Base-by-base conservation (phyloP, 1,140 invertebrate species). In the Lethocerus indicus region DNA sequence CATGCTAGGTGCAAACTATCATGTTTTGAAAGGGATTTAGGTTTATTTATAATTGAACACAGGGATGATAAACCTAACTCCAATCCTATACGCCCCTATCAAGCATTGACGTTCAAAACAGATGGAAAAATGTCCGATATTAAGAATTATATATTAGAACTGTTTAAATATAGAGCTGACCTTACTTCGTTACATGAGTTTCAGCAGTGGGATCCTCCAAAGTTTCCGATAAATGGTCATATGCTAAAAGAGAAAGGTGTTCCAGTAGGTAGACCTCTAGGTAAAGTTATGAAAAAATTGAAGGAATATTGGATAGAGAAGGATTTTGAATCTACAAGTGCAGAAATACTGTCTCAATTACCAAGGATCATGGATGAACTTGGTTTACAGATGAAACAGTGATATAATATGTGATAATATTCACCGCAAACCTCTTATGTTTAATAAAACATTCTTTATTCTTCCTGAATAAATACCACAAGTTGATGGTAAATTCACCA, bases 1-100 rank as follows among this genome's bases (percentile, higher is more conserved):
- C 75, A 93, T 58, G 63, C 67, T 13, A 74, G 91, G 54, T 61
- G 94, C 0, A 93, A 90, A 63, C 71, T 94, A 36, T 94, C 92
- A 24, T 77, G 75, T 23, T 85, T 75, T 62, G 90, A 97, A 56
- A 68, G 87, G 57, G 81, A 91, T 54, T 62, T 93, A 25, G 75
- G 79, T 20, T 65, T 82, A 3, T 95, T 91, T 60, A 67, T 98
- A 7, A 66, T 91, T 3, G 64, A 73, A 32, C 68, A 83, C 63
- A 72, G 82, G 56, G 68, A 75, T 41, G 67, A 72, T 21, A 73
- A 75, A 58, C 55, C 64, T n/a, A 29, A 12, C 35, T 16, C 43
- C 5, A 7, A 9, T 14, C 7, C 13, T 43, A 18, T 44, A n/a
- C 23, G 37, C 29, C 23, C 29, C n/a, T 47, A 16, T 32, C 55